Conservation (phyloP, 2,797 vertebrate genomes). For the Babyrousa celebensis region DNA sequence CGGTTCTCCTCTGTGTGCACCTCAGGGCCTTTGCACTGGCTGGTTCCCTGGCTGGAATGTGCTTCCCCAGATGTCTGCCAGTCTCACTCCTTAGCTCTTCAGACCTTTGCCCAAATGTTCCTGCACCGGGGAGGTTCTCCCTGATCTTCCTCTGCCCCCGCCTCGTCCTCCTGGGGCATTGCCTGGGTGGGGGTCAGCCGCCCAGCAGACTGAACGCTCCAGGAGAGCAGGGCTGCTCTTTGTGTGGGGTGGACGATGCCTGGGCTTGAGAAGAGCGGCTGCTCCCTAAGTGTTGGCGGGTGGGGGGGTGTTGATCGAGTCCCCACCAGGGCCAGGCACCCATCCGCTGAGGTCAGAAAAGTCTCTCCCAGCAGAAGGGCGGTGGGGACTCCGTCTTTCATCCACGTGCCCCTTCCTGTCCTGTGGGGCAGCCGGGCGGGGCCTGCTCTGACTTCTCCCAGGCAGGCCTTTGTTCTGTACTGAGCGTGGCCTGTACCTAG, state of each 20-base stretch:
- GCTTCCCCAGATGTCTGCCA: neutral
- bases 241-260: neutral
- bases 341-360: no score
- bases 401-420: rapidly evolving
- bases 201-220: rapidly evolving
- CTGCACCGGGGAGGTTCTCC: neutral
- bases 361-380: rapidly evolving
- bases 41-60: neutral
- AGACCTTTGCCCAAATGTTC: neutral
- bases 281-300: rapidly evolving
- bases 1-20: neutral
- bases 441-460: neutral
- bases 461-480: neutral
- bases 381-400: neutral
- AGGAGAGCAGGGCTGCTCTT: neutral
- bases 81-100: neutral
- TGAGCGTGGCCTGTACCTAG: rapidly evolving
- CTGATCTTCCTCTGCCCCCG: neutral
- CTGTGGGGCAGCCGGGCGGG: neutral
- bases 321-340: rapidly evolving
- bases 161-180: neutral
- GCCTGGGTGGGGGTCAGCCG: neutral
- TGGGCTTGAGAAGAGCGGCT: neutral
- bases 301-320: neutral
- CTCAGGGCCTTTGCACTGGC: neutral